Evolutionary conservation across 1,140 invertebrate genomes (phyloP).

Genomic region (Pachypeltis micranthus): DNA sequence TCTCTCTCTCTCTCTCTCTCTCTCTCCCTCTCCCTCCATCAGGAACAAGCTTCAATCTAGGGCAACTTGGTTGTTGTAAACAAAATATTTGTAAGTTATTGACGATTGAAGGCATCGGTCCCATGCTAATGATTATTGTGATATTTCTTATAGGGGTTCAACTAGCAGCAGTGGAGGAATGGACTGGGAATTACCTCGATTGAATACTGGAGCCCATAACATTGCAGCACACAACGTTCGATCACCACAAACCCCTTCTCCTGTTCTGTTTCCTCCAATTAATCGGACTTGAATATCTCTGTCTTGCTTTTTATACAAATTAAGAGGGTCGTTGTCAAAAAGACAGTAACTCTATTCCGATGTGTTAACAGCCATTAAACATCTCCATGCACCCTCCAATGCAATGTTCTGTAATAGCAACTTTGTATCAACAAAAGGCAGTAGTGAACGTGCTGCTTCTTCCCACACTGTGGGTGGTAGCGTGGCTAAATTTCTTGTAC

Average conservation of each 20-base stretch:
- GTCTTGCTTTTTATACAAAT: too few relatives aligned
- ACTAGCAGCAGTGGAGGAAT: neutral
- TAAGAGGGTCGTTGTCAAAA: too few relatives aligned
- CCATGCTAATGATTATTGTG: neutral
- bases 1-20: too few relatives aligned
- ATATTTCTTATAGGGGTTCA: neutral
- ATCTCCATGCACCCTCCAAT: too few relatives aligned
- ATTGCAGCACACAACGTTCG: neutral
- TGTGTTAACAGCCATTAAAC: too few relatives aligned
- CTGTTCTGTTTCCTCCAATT: slow-evolving; percentile 19
- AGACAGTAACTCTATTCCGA: too few relatives aligned
- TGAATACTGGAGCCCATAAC: neutral
- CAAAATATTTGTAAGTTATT: neutral
- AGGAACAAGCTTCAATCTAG: neutral
- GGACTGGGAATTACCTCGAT: slow-evolving; percentile 10
- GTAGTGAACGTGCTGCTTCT: too few relatives aligned
- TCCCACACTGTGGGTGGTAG: too few relatives aligned
- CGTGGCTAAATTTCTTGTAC: too few relatives aligned
- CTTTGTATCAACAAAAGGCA: too few relatives aligned
- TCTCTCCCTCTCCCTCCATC: too few relatives aligned
- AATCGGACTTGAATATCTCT: slow-evolving; percentile 1
- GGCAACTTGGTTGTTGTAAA: neutral
- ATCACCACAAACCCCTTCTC: slow-evolving; percentile 8
- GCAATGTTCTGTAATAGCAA: too few relatives aligned
- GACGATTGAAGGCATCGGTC: neutral